phyloP scores from a whole-genome alignment of 2,113 vertebrate genomes.

The Phalacrocorax pelagicus region DNA sequence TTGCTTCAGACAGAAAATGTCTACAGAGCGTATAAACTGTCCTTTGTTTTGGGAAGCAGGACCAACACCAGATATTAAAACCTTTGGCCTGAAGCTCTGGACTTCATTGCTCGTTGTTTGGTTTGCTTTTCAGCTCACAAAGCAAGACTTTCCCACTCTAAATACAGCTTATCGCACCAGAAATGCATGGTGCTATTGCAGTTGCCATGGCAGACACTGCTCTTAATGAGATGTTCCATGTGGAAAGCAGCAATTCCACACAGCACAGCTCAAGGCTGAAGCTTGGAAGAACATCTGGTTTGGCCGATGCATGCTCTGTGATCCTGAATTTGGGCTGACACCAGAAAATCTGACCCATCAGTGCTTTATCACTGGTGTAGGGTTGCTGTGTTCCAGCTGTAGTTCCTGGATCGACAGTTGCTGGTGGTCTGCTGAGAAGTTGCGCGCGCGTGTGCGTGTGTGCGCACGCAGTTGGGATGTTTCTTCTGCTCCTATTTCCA shows the following conservation, averaged over 20 bases:
- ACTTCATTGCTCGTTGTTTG: rapidly evolving
- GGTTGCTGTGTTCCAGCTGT: constrained; percentile 33
- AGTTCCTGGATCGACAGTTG: background rate
- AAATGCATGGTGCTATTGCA: background rate
- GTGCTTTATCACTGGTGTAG: background rate
- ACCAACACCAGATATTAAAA: background rate
- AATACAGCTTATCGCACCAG: background rate
- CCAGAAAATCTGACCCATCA: background rate
- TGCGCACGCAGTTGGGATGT: background rate
- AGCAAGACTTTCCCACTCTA: background rate
- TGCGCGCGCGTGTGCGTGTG: background rate
- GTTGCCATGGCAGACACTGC: background rate
- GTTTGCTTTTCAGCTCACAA: background rate
- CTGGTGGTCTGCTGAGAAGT: background rate
- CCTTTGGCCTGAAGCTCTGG: background rate
- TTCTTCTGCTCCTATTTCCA: background rate
- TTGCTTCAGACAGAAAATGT: background rate
- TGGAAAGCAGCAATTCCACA: background rate
- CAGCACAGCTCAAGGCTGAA: background rate
- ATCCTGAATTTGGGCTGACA: background rate
- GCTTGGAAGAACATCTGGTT: background rate
- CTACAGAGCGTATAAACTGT: background rate
- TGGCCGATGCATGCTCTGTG: background rate
- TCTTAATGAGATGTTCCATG: background rate
- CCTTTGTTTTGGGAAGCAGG: background rate